phyloP scores from a whole-genome alignment of 2,888 invertebrate genomes.

The Drosophila nigricruria region DNA sequence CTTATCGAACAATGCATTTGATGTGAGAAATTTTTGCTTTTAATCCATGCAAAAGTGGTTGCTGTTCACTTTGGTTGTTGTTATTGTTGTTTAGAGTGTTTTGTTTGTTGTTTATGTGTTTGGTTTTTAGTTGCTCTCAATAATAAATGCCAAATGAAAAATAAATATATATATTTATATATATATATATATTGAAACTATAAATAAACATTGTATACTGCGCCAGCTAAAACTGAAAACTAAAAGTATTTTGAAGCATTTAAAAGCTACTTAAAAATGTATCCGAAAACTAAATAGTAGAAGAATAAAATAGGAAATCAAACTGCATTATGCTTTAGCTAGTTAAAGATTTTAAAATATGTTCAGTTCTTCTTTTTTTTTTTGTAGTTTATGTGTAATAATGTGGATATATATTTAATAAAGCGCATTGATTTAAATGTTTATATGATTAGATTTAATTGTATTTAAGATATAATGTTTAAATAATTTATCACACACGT shows the following conservation, averaged over 20 bases:
- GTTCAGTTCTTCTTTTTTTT: conserved; percentile 41
- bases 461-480: conserved; percentile 63
- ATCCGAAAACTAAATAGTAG: conserved; percentile 51
- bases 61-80: conserved; percentile 32
- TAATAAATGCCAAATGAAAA: conserved; percentile 49
- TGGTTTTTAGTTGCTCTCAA: conserved; percentile 72
- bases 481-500: conserved; percentile 78
- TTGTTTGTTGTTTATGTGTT: conserved; percentile 69
- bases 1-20: conserved; percentile 26
- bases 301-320: conserved; percentile 51
- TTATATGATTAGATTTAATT: conserved; percentile 42
- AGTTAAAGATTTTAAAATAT: conserved; percentile 53
- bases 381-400: conserved; percentile 45
- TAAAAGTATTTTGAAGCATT: conserved; percentile 30
- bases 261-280: conserved; percentile 43
- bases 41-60: conserved; percentile 33
- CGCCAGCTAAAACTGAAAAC: conserved; percentile 40
- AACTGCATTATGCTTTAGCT: conserved; percentile 64
- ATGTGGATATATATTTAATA: conserved; percentile 53
- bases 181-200: conserved; percentile 20
- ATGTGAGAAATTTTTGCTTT: not conserved
- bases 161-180: conserved; percentile 31
- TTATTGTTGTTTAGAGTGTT: conserved; percentile 44
- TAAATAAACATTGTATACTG: conserved; percentile 37
- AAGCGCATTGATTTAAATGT: conserved; percentile 65